A percentile compares a stretch with the other conserved stretches of the same genome.
Conservation (phyloP, 1,140 invertebrate genomes). For the Pseudachorutes palmiensis region DNA sequence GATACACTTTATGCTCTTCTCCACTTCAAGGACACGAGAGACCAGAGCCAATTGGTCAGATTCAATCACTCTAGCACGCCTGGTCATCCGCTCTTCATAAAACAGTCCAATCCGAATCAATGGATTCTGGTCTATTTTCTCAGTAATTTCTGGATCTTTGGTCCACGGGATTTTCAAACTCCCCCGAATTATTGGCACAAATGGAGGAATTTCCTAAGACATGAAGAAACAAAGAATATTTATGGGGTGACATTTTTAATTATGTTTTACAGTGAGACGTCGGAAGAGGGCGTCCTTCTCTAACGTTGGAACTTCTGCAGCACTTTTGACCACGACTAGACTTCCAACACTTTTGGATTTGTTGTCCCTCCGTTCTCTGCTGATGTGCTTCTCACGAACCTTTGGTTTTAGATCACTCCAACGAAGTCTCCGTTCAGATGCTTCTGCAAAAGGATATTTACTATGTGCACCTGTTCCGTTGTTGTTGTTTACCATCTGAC, state of each 20-base stretch:
- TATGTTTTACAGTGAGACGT: conserved; percentile 47
- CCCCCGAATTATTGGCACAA: conserved; percentile 83
- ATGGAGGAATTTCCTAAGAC: conserved; percentile 71
- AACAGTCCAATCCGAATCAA: conserved; percentile 55
- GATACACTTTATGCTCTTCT: conserved; percentile 61
- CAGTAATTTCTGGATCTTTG: conserved; percentile 76
- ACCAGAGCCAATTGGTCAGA: conserved; percentile 63
- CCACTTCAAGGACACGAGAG: conserved; percentile 65
- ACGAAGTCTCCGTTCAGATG: conserved; percentile 27
- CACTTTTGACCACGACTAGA: conserved; percentile 78
- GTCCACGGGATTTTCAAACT: conserved; percentile 76
- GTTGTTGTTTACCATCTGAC: conserved; percentile 33
- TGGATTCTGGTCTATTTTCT: conserved; percentile 61
- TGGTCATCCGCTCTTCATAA: conserved; percentile 65
- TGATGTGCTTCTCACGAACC: conserved; percentile 34
- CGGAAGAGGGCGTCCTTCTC: conserved; percentile 73
- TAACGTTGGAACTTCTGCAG: conserved; percentile 49
- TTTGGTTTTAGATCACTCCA: conserved; percentile 33
- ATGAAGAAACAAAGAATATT: too few species aligned
- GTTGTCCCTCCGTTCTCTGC: conserved; percentile 33
- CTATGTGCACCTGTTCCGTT: neutral
- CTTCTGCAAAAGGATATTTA: conserved; percentile 16
- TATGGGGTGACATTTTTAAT: conserved; percentile 10
- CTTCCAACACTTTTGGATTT: conserved; percentile 43
- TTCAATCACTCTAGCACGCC: conserved; percentile 61